Base-by-base conservation (phyloP, 2,797 vertebrate genomes). In the Eupleurogrammus muticus region DNA sequence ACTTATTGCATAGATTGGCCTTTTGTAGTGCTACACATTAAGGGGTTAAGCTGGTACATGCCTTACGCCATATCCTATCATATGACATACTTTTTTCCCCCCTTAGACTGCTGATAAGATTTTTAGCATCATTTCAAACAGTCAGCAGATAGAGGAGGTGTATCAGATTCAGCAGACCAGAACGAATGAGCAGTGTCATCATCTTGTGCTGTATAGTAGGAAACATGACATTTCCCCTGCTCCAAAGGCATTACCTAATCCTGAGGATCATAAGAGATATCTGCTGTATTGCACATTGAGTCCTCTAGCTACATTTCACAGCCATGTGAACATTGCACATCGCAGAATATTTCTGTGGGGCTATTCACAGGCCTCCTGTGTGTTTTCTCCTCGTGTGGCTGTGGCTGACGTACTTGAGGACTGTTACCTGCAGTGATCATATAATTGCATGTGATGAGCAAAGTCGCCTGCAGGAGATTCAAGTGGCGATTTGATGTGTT, bases 1-100 rank as follows among this genome's bases (percentile, higher is more conserved):
- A 97, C 94, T 97, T 96, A 94, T 96, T 91, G 83, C 72, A 78
- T 83, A 90, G 85, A 79, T 82, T 77, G 77, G 81, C 74, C 80
- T 77, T 86, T 77, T 82, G 54, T 82, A 67, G 80, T 80, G 73
- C 80, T 77, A 50, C 66, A 61, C 47, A 55, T 81, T 32, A 56
- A 52, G 60, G 84, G 85, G 63, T 67, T 75, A 69, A 80, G 75
- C 79, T 75, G 82, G 81, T 84, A 73, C 72, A 77, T 23, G 82
- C 73, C 80, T 79, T 88, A 80, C 53, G 53, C 65, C 75, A 47
- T 53, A 60, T 71, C 52, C 34, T 16, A 64, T 24, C 35, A 52
- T 76, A 74, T 61, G 52, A 32, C 40, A 60, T 67, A n/a, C 17
- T 63, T 20, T 53, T 51, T 50, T 69, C 36, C 56, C 77, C 47